Evolutionary conservation across 1,140 invertebrate genomes (phyloP).

Genomic region (Drosophila varians): DNA sequence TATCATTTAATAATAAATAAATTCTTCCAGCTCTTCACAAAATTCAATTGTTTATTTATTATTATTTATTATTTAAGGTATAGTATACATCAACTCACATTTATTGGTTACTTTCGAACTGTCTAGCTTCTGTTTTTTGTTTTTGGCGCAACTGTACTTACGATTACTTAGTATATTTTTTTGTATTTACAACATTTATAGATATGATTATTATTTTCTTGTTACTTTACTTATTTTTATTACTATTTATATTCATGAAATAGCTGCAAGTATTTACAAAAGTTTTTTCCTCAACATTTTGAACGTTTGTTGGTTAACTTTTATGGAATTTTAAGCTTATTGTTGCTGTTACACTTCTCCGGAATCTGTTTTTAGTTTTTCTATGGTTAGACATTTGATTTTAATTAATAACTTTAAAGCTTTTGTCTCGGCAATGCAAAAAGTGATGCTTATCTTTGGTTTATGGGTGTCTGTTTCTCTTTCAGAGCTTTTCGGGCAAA

Average conservation of each 20-base stretch:
- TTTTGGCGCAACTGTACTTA: constrained; percentile 69
- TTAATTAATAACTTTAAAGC: constrained; percentile 45
- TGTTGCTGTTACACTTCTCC: constrained; percentile 20
- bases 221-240: too few species aligned
- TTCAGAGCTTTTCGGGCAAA: constrained; percentile 6
- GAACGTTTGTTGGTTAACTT: constrained; percentile 38
- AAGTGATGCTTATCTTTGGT: background rate
- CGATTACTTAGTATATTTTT: constrained; percentile 19
- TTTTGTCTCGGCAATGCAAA: constrained; percentile 14
- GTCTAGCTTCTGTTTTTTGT: constrained; percentile 12
- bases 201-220: constrained; percentile 55
- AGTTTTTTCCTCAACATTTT: constrained; percentile 43
- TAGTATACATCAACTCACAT: constrained; percentile 76
- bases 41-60: constrained; percentile 68
- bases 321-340: constrained; percentile 1
- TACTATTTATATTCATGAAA: constrained; percentile 11
- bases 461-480: constrained; percentile 1
- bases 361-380: constrained; percentile 9
- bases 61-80: constrained; percentile 49
- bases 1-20: constrained; percentile 8
- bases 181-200: constrained; percentile 54
- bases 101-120: constrained; percentile 56
- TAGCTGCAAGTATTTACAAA: constrained; percentile 47
- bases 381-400: constrained; percentile 19
- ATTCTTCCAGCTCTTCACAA: constrained; percentile 37